Conservation (phyloP, 2,113 vertebrate species). For the Erythrocercus mccallii region DNA sequence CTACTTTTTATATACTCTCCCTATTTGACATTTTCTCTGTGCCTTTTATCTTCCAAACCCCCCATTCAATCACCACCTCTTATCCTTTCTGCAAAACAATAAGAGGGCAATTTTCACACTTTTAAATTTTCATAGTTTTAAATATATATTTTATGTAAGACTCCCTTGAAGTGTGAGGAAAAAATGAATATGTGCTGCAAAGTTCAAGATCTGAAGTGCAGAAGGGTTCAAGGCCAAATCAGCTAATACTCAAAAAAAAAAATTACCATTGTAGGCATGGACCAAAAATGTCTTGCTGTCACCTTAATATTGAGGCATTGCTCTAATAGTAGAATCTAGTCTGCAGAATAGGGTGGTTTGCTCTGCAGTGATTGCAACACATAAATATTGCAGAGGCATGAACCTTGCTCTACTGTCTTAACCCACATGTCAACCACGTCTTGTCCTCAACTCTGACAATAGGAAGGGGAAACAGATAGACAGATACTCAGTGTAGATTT, state of each 20-base stretch:
- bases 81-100: neutral
- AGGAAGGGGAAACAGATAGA: neutral
- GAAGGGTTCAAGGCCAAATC: neutral
- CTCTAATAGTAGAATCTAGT: neutral
- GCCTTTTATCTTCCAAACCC: neutral
- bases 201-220: neutral
- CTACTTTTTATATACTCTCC: neutral
- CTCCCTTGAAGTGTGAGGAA: neutral
- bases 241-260: neutral
- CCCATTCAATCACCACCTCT: neutral
- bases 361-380: neutral
- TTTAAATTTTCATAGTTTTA: neutral
- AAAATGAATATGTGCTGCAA: neutral
- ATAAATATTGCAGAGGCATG: neutral
- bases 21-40: neutral
- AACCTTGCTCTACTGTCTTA: neutral
- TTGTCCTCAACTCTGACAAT: neutral
- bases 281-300: neutral
- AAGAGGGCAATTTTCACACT: neutral
- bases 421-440: neutral
- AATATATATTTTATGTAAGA: neutral
- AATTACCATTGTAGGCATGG: neutral
- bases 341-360: neutral
- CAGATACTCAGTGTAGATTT: neutral
- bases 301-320: neutral